Percentiles rank a stretch among this genome's conserved stretches.
Conservation (phyloP, 2,797 vertebrate species). For the Phyllotis vaccarum region DNA sequence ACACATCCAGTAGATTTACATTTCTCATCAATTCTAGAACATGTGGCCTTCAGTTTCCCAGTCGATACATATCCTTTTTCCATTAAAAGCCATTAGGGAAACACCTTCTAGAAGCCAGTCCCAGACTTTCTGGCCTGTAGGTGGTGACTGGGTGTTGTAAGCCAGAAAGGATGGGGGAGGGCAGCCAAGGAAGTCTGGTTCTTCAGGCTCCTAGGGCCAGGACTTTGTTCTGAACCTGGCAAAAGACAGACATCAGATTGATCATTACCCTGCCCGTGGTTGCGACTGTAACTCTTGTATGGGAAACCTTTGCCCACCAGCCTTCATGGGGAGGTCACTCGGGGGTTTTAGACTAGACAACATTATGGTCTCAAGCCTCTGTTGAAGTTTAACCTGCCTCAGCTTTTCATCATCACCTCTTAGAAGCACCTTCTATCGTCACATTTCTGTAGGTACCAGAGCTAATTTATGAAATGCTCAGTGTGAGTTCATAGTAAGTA, state of each 20-base stretch:
- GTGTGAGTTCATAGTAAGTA: neutral
- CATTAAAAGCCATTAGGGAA: neutral
- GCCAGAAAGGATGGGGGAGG: neutral
- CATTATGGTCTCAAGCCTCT: neutral
- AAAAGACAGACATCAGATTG: neutral
- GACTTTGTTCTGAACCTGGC: slow-evolving; percentile 53
- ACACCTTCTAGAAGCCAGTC: neutral
- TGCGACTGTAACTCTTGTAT: neutral
- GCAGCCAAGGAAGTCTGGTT: neutral
- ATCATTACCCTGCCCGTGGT: neutral
- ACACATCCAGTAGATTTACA: neutral
- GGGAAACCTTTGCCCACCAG: slow-evolving; percentile 42
- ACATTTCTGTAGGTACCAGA: slow-evolving; percentile 5
- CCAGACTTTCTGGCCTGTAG: neutral
- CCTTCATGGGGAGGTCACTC: neutral
- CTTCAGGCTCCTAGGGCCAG: neutral
- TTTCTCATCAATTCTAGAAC: neutral
- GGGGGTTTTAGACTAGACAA: neutral
- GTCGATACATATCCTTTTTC: neutral
- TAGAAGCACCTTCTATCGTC: neutral
- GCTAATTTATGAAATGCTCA: neutral
- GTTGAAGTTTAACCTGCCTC: neutral
- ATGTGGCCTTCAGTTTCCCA: neutral
- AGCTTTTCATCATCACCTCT: slow-evolving; percentile 26
- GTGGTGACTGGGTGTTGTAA: neutral